Evolutionary conservation across 2,797 vertebrate genomes (phyloP), one percentile per base, ranked within the genome.

Genomic region (Helarctos malayanus): DNA sequence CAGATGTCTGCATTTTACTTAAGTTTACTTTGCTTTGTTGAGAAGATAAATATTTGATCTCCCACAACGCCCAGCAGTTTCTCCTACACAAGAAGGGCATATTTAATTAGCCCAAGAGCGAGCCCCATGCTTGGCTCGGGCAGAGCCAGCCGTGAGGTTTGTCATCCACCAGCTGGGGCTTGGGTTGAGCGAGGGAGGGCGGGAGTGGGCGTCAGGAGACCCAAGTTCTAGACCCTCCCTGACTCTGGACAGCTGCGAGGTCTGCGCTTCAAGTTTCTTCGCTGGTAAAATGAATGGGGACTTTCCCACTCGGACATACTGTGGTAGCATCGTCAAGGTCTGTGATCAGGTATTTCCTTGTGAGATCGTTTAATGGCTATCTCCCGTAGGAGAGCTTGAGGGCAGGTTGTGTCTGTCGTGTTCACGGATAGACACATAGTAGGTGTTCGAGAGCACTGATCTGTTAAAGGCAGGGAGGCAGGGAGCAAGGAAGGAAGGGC

Each of bases 1-100:
- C 14, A 32, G 61, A 69, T 3, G 75, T 59, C 81, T 2, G 0
- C 68, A 2, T 73, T 25, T 27, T 13, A 47, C 45, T 81, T 54
- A 45, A 52, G 78, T 32, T 80, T 4, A 56, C 47, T 95, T 68
- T 23, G 16, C 49, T 45, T 56, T 63, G 81, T 23, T 29, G 78
- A 91, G 86, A 91, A 93, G 45, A 86, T 56, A 82, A 71, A 90
- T 79, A 78, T 93, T 87, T 76, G 81, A 21, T 73, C 63, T 89
- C 82, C 82, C 73, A 18, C 25, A 7, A 57, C 18, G 54, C 65
- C 54, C 25, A 38, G 57, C 1, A 5, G 63, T n/a, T n/a, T 59
- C 80, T 81, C 59, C 49, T 25, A 2, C 11, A n/a, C 27, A 23
- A 80, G 38, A 47, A 68, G 38, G 52, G 65, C 47, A 45, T 1